phyloP scores from a whole-genome alignment of 2,888 invertebrate genomes.

The Gasteruption jaculator region DNA sequence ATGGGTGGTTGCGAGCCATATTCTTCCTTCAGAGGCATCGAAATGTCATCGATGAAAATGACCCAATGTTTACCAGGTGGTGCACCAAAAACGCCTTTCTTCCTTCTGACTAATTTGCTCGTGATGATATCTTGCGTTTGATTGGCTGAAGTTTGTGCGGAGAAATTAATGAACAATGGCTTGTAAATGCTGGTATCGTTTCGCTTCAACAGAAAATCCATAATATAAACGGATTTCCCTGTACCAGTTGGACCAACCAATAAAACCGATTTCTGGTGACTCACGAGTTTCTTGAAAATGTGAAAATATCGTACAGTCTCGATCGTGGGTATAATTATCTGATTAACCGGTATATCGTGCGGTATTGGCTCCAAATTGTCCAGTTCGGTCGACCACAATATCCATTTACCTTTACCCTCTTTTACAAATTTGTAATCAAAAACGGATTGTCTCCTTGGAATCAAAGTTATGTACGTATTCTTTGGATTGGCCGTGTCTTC shows the following conservation, averaged over 20 bases:
- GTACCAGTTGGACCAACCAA: constrained; percentile 93
- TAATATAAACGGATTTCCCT: constrained; percentile 88
- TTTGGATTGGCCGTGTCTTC: constrained; percentile 49
- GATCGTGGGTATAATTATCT: constrained; percentile 88
- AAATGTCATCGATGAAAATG: constrained; percentile 91
- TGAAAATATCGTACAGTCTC: constrained; percentile 84
- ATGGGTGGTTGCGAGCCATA: constrained; percentile 95
- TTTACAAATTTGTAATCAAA: constrained; percentile 88
- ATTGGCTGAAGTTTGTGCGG: constrained; percentile 90
- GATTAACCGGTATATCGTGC: constrained; percentile 85
- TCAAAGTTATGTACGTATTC: constrained; percentile 75
- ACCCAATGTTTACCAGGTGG: constrained; percentile 66
- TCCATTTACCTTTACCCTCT: constrained; percentile 90
- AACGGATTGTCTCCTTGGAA: constrained; percentile 77
- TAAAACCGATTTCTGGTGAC: constrained; percentile 78
- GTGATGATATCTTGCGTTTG: constrained; percentile 93
- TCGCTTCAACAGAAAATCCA: constrained; percentile 77
- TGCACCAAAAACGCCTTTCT: constrained; percentile 64
- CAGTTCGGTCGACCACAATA: constrained; percentile 82
- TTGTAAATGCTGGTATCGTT: constrained; percentile 75
- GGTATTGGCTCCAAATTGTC: constrained; percentile 71
- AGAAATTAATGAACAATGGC: constrained; percentile 85
- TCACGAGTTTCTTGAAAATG: constrained; percentile 72
- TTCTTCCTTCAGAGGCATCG: constrained; percentile 85
- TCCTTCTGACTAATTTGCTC: constrained; percentile 86